phyloP scores from a whole-genome alignment of 2,888 invertebrate genomes.

The Trachelus iudaicus region DNA sequence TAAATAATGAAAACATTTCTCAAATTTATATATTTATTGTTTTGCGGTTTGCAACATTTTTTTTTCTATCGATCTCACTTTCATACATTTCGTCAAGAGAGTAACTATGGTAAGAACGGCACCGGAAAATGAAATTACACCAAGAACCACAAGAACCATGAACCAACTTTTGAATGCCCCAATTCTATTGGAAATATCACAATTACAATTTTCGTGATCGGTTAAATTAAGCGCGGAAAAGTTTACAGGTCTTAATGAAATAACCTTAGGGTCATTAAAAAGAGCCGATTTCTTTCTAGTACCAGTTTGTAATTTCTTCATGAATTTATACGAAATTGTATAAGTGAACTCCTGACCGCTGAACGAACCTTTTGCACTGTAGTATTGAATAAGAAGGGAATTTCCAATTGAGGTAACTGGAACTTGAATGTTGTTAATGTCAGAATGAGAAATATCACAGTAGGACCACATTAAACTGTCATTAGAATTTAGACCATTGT shows the following conservation, averaged over 20 bases:
- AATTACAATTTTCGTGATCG: slow-evolving; percentile 50
- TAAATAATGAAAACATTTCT: no score
- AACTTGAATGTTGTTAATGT: slow-evolving; percentile 56
- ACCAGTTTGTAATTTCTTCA: slow-evolving; percentile 38
- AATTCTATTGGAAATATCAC: slow-evolving; percentile 52
- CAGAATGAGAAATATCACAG: slow-evolving; percentile 51
- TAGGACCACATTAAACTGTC: slow-evolving; percentile 52
- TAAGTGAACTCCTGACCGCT: slow-evolving; percentile 56
- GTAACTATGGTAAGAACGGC: slow-evolving; percentile 51
- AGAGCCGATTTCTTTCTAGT: slow-evolving; percentile 36
- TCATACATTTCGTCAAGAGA: slow-evolving; percentile 48
- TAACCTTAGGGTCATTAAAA: slow-evolving; percentile 41
- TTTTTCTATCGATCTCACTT: slow-evolving; percentile 47
- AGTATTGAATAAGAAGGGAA: slow-evolving; percentile 50
- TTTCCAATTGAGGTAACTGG: slow-evolving; percentile 51
- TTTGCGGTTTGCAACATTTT: slow-evolving; percentile 52
- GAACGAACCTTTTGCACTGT: slow-evolving; percentile 52
- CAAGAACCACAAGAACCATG: slow-evolving; percentile 53
- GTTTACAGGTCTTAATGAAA: slow-evolving; percentile 52
- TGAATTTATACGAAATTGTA: slow-evolving; percentile 51
- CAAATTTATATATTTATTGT: slow-evolving; percentile 31
- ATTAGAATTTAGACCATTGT: slow-evolving; percentile 46
- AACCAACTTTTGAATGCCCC: slow-evolving; percentile 57
- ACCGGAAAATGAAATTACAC: slow-evolving; percentile 52
- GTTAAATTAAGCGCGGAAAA: slow-evolving; percentile 52